phyloP scores from a whole-genome alignment of 2,797 vertebrate species.

The Acipenser transmontanus region DNA sequence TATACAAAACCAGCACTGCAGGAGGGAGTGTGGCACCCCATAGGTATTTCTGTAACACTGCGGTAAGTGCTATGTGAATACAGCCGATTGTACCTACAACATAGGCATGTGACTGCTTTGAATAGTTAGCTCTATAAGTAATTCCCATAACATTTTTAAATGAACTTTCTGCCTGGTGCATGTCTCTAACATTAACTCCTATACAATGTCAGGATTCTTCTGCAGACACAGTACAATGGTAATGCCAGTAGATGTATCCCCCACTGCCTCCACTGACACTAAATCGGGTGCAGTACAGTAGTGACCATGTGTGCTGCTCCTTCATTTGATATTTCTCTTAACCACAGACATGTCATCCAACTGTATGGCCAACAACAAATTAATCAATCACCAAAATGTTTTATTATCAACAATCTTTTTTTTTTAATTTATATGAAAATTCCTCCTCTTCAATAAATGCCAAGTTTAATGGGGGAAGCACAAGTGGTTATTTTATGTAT shows the following conservation, averaged over 20 bases:
- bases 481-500: background rate
- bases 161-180: slow-evolving; percentile 43
- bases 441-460: background rate
- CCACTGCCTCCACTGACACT: slow-evolving; percentile 31
- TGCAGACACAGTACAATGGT: slow-evolving; percentile 1
- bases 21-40: no score
- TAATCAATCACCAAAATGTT: background rate
- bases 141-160: slow-evolving; percentile 17
- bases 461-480: background rate
- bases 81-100: no score
- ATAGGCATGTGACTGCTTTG: no score
- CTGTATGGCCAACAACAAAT: background rate
- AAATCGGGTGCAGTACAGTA: slow-evolving; percentile 43
- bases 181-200: slow-evolving; percentile 44
- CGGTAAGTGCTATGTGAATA: no score
- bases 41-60: no score
- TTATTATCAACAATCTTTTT: background rate
- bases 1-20: no score
- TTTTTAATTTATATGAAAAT: background rate
- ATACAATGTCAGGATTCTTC: slow-evolving; percentile 29
- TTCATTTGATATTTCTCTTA: slow-evolving; percentile 23
- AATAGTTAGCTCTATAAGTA: no score
- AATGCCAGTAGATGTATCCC: slow-evolving; percentile 18
- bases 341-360: background rate
- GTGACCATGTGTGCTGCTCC: slow-evolving; percentile 34